Evolutionary conservation across 2,113 vertebrate genomes (phyloP).

Genomic region (Meriones unguiculatus): DNA sequence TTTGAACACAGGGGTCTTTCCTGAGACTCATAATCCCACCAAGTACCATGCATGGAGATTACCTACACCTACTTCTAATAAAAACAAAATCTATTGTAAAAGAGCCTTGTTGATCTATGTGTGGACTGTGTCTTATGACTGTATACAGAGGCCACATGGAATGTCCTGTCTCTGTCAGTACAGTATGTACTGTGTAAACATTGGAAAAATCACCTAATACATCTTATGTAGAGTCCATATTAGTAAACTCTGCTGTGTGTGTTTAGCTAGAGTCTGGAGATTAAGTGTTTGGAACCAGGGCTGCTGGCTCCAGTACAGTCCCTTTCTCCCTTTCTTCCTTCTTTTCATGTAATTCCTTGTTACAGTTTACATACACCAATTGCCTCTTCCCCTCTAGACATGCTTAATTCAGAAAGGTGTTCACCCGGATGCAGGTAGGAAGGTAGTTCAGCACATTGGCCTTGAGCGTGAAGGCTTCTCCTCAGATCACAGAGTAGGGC

Average conservation of each 20-base stretch:
- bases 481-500: no score
- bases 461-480: conserved; percentile 92
- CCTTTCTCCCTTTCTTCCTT: no score
- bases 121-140: background rate
- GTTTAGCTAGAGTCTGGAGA: no score
- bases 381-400: background rate
- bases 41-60: no score
- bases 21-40: no score
- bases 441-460: conserved; percentile 93
- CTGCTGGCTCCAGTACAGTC: background rate
- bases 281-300: background rate
- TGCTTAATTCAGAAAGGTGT: background rate
- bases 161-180: background rate
- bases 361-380: background rate
- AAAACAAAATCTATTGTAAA: background rate
- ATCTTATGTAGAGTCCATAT: background rate
- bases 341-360: background rate
- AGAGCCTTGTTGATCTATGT: background rate
- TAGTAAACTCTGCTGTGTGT: background rate
- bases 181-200: background rate
- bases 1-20: no score
- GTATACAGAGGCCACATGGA: background rate
- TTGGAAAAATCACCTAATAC: background rate
- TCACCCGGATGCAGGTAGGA: conserved; percentile 90
- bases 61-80: background rate